Conservation (phyloP, 2,888 invertebrate species). For the Euzetes globulus region DNA sequence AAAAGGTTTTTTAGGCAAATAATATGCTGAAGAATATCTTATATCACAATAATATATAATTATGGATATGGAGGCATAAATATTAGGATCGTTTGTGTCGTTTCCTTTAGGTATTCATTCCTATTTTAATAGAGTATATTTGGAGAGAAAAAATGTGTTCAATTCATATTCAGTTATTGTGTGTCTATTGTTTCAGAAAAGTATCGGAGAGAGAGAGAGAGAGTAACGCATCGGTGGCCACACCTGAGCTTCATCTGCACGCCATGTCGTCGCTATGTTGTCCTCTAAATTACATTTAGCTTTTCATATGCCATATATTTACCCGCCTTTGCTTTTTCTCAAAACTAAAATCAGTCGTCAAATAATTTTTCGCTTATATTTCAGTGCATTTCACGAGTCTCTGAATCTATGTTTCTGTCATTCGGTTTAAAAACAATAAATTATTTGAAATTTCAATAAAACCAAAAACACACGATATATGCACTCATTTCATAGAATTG, state of each 20-base stretch:
- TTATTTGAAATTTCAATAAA: too few species aligned
- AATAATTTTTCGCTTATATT: too few species aligned
- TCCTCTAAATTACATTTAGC: conserved; percentile 11
- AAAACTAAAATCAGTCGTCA: background rate
- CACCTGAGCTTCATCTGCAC: conserved; percentile 16
- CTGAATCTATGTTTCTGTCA: too few species aligned
- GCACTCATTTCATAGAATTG: too few species aligned
- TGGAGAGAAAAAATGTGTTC: background rate
- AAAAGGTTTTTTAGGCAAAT: background rate
- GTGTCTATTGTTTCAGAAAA: conserved; percentile 12
- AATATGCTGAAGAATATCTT: background rate
- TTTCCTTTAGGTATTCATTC: background rate
- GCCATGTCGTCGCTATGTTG: background rate
- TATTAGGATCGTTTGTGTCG: conserved; percentile 6
- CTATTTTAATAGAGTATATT: background rate
- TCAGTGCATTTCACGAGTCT: too few species aligned
- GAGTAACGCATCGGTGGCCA: conserved; percentile 6
- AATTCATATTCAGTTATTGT: conserved; percentile 1
- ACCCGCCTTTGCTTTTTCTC: background rate
- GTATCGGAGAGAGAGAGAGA: background rate
- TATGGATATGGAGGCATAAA: conserved; percentile 2
- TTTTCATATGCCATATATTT: background rate
- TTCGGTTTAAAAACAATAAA: too few species aligned
- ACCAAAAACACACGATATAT: too few species aligned
- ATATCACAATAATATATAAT: background rate